Conservation (phyloP, 2,888 invertebrate genomes). For the Sminthurinus aureus region DNA sequence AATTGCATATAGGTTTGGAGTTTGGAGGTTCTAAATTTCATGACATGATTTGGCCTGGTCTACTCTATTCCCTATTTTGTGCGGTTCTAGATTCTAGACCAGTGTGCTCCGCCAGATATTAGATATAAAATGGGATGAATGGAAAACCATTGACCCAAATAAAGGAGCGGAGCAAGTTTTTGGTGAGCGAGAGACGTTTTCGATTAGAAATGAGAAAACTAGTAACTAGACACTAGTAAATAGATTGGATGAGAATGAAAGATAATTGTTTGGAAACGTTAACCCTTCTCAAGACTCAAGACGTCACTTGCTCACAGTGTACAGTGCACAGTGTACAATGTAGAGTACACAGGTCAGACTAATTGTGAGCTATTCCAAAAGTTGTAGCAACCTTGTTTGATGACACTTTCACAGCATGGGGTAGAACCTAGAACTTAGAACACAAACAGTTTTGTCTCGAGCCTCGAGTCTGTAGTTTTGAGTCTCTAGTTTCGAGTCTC, state of each 20-base stretch:
- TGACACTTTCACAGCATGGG: slow-evolving; percentile 18
- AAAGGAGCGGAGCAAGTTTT: background rate
- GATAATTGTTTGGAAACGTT: background rate
- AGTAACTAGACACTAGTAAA: background rate
- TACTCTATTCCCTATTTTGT: too few relatives aligned
- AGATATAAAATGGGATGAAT: background rate
- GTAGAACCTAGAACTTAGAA: background rate
- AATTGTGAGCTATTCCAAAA: background rate
- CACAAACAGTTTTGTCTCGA: slow-evolving; percentile 33
- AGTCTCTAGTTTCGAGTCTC: too few relatives aligned
- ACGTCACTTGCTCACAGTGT: background rate
- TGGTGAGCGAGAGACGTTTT: background rate
- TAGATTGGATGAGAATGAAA: background rate
- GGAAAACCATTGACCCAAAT: background rate
- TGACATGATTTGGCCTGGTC: too few relatives aligned
- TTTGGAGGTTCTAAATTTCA: too few relatives aligned
- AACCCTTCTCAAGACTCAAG: background rate
- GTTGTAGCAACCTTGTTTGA: slow-evolving; percentile 1
- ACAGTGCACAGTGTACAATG: background rate
- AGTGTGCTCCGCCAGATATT: too few relatives aligned
- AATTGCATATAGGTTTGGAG: too few relatives aligned
- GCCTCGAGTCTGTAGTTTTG: too few relatives aligned
- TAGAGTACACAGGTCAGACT: background rate
- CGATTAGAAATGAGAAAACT: too few relatives aligned
- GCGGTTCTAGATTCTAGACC: too few relatives aligned